Percentiles rank a stretch among this genome's conserved stretches.
These are phyloP conservation scores for Pseudocheirus occidentalis DNA, from an alignment of 2,797 vertebrate genomes.

Conservation along the genomic window DNA sequence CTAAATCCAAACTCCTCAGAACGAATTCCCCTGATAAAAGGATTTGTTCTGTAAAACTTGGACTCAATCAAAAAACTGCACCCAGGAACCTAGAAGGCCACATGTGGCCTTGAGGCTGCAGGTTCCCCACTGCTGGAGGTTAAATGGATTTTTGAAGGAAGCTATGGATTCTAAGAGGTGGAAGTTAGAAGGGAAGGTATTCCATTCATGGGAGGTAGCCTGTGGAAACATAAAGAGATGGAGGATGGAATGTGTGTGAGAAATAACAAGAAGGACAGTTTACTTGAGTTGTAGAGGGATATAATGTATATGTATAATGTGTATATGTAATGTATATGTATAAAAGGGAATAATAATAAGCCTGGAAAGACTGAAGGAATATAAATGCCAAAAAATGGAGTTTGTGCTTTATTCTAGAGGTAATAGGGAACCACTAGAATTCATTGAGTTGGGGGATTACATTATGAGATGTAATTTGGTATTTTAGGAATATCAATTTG, in stretches of 20 bases:
- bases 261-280: neutral
- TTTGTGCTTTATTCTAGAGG: neutral
- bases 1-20: too few species aligned
- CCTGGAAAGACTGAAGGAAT: neutral
- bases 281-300: neutral
- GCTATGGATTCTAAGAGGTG: neutral
- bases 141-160: neutral
- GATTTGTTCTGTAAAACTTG: too few species aligned
- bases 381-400: neutral
- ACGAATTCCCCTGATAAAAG: too few species aligned
- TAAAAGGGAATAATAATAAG: neutral
- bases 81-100: too few species aligned
- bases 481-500: neutral
- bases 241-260: neutral
- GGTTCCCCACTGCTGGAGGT: too few species aligned
- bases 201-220: neutral
- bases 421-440: neutral
- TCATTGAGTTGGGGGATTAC: neutral
- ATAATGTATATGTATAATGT: too few species aligned
- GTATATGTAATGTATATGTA: too few species aligned
- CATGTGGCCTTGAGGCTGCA: too few species aligned
- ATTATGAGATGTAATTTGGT: neutral
- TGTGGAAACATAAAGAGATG: neutral
- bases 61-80: too few species aligned
- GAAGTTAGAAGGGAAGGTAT: neutral